Base-by-base conservation (phyloP, 2,113 vertebrate species). In the Theropithecus gelada region DNA sequence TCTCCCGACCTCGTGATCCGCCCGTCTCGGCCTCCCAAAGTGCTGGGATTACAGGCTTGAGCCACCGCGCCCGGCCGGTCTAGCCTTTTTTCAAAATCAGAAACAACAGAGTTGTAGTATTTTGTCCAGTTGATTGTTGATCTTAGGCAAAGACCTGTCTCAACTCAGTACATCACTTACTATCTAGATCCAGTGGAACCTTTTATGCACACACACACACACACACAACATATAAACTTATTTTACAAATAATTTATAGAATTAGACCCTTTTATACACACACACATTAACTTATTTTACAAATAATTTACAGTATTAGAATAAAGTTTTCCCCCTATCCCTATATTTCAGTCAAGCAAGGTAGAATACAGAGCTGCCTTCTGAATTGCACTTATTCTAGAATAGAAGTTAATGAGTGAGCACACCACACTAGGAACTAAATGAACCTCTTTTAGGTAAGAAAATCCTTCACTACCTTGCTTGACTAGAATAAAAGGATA, bases 371-470 rank as follows among this genome's bases (percentile, higher is more conserved):
- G 83, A 98, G 95, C 95, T 97, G 94, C 97, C 94, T 73, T 96
- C 93, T 59, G 96, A 98, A 98, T 95, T 97, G 97, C 97, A 97
- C 98, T 98, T 98, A 96, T 96, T 98, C 70, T 87, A 90, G 84
- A 96, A 61, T 43, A 50, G 70, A 79, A 66, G 89, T 88, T 52
- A 91, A 61, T 61, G 59, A 30, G 59, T 30, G 25, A 61, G 59
- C 59, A 61, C 11, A 30, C 59, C 59, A 61, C 59, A 61, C 59
- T 61, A 25, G 25, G 25, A 61, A 61, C 25, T 61, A 61, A 61
- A 61, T 61, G 25, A 61, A 61, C 59, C 10, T 61, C 59, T 61
- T 27, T 10, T 61, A 27, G 10, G 23, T 61, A 61, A 61, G 25
- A 61, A 61, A 61, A 52, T 9, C 78, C 64, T 80, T 91, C 66